Evolutionary conservation across 2,797 vertebrate species (phyloP).

Genomic region (Lepilemur septentrionalis): DNA sequence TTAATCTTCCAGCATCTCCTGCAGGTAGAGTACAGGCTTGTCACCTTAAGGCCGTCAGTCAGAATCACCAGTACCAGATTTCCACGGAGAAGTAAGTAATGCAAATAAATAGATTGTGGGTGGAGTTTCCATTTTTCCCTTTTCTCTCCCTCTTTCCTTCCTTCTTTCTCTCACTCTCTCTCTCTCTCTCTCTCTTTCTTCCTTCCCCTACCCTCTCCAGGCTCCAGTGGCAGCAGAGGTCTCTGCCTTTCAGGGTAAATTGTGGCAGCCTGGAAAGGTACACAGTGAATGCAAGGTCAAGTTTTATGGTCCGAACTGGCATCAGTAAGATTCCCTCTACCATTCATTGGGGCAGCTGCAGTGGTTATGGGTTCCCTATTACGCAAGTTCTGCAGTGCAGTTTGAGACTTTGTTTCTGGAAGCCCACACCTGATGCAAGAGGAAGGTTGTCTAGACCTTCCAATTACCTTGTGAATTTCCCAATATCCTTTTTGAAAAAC

Average conservation of each 20-base stretch:
- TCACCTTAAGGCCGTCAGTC: neutral
- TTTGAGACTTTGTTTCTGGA: neutral
- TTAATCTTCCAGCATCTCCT: neutral
- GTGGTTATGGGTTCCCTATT: no score
- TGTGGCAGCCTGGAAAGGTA: neutral
- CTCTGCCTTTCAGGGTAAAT: neutral
- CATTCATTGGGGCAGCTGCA: neutral
- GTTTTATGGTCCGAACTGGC: neutral
- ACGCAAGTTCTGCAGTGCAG: neutral
- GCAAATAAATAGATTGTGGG: no score
- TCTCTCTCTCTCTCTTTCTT: neutral
- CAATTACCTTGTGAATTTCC: neutral
- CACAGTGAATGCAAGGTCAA: neutral
- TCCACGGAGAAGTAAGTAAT: neutral
- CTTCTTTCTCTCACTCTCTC: neutral
- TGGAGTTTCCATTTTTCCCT: neutral
- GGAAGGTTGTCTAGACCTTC: neutral
- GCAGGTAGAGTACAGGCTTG: neutral
- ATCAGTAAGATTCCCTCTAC: neutral
- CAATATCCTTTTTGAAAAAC: neutral
- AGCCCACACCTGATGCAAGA: neutral
- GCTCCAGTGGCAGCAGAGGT: neutral
- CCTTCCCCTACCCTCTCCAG: accelerated
- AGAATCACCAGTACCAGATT: neutral
- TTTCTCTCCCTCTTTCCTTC: neutral